A percentile compares a stretch with the other conserved stretches of the same genome.
These are phyloP conservation scores for Actinia tenebrosa DNA, from an alignment of 64 coral and sea anemone species.

Conservation along the genomic window DNA sequence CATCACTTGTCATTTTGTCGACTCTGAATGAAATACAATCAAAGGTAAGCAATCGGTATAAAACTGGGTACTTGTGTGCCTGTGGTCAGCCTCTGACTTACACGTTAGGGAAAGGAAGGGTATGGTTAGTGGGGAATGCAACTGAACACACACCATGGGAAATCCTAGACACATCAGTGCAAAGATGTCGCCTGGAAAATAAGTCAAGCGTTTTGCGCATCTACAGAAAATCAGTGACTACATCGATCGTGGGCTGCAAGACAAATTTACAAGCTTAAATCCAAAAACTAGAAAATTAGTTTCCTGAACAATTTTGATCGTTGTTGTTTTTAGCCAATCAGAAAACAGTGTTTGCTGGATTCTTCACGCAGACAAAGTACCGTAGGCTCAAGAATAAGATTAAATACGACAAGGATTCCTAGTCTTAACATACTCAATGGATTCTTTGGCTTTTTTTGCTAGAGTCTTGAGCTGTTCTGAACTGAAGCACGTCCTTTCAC, in stretches of 20 bases:
- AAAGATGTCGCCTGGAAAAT: no score
- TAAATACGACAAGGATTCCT: not conserved
- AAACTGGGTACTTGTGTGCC: not conserved
- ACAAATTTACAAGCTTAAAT: no score
- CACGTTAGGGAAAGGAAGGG: no score
- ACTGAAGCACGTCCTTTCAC: not conserved
- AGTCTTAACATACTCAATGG: not conserved
- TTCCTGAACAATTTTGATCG: not conserved
- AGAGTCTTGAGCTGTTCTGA: not conserved
- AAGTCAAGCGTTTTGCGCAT: no score
- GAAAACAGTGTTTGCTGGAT: not conserved
- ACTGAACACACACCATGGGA: no score
- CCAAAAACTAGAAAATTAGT: no score
- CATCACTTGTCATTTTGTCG: not conserved
- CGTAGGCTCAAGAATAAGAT: not conserved
- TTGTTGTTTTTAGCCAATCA: not conserved
- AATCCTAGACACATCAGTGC: no score
- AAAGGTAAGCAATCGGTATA: not conserved
- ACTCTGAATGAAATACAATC: not conserved
- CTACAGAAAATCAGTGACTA: no score
- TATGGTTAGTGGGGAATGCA: no score
- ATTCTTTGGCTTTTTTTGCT: constrained; percentile 3
- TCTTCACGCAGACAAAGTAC: not conserved
- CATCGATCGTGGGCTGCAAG: no score
- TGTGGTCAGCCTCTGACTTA: no score